These are phyloP conservation scores for Caenorhabditis sp. DNA, from an alignment of 2,888 invertebrate species.

Conservation along the genomic window DNA sequence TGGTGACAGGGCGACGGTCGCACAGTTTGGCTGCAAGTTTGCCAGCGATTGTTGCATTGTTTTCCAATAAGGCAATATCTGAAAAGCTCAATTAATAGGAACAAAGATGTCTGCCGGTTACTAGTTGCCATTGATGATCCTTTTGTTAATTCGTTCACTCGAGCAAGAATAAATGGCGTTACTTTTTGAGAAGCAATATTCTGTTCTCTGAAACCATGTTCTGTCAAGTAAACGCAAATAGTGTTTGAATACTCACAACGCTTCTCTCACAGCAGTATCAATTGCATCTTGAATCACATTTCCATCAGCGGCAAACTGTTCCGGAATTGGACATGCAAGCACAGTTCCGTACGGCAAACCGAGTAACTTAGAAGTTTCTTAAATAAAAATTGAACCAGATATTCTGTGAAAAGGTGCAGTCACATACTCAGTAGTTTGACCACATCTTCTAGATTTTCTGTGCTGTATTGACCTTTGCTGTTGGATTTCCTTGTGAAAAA, in stretches of 20 bases:
- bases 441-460: slow-evolving; percentile 87
- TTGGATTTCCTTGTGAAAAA: slow-evolving; percentile 93
- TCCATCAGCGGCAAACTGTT: slow-evolving; percentile 85
- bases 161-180: slow-evolving; percentile 92
- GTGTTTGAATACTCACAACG: slow-evolving; percentile 61
- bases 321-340: slow-evolving; percentile 93
- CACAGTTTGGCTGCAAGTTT: slow-evolving; percentile 87
- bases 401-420: background rate
- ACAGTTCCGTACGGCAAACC: slow-evolving; percentile 86
- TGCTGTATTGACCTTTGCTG: slow-evolving; percentile 88
- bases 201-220: slow-evolving; percentile 70
- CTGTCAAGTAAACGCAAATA: background rate
- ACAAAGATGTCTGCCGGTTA: slow-evolving; percentile 85
- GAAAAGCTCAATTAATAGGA: slow-evolving; percentile 39
- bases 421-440: slow-evolving; percentile 87
- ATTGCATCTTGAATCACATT: slow-evolving; percentile 88
- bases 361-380: slow-evolving; percentile 79
- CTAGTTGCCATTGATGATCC: slow-evolving; percentile 92
- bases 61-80: slow-evolving; percentile 94
- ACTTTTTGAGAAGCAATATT: slow-evolving; percentile 91
- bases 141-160: slow-evolving; percentile 89
- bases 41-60: slow-evolving; percentile 92
- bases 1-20: slow-evolving; percentile 30
- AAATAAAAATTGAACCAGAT: too few relatives aligned
- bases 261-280: slow-evolving; percentile 87